Percentiles rank a stretch among this genome's conserved stretches.
Conservation (phyloP, 2,113 vertebrate species). For the Pseudolaguvia tuberculata region DNA sequence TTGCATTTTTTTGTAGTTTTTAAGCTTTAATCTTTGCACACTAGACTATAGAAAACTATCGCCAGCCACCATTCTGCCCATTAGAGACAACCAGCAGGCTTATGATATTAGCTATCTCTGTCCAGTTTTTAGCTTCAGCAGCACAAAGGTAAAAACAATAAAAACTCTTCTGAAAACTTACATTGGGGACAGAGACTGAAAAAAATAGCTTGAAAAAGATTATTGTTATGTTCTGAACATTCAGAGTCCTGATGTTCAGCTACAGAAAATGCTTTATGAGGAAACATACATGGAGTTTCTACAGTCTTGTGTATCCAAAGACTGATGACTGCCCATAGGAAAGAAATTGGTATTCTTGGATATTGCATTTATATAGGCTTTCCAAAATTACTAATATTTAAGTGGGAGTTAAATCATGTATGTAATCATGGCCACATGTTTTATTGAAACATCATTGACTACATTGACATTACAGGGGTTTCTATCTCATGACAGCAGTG, state of each 20-base stretch:
- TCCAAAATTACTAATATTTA: conserved; percentile 57
- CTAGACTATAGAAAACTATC: conserved; percentile 51
- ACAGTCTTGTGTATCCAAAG: conserved; percentile 34
- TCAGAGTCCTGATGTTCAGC: conserved; percentile 2
- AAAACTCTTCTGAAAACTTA: conserved; percentile 14
- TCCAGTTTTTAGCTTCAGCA: background rate
- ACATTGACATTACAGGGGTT: conserved; percentile 51
- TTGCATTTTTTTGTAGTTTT: conserved; percentile 34
- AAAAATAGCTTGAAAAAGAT: background rate
- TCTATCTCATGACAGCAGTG: conserved; percentile 45
- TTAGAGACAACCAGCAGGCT: conserved; percentile 47
- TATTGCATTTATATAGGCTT: conserved; percentile 42
- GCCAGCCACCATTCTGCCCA: conserved; percentile 41
- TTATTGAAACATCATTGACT: conserved; percentile 48
- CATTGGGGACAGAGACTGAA: background rate
- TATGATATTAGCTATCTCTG: background rate
- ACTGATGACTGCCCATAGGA: conserved; percentile 40
- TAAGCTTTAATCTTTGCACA: conserved; percentile 49
- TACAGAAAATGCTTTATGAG: background rate
- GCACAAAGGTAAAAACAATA: background rate
- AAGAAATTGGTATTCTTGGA: conserved; percentile 47
- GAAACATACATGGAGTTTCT: background rate
- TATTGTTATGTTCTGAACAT: background rate
- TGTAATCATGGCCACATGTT: conserved; percentile 53
- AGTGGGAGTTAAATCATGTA: conserved; percentile 58